Conservation (phyloP, 2,888 invertebrate species). For the Andrena praecox region DNA sequence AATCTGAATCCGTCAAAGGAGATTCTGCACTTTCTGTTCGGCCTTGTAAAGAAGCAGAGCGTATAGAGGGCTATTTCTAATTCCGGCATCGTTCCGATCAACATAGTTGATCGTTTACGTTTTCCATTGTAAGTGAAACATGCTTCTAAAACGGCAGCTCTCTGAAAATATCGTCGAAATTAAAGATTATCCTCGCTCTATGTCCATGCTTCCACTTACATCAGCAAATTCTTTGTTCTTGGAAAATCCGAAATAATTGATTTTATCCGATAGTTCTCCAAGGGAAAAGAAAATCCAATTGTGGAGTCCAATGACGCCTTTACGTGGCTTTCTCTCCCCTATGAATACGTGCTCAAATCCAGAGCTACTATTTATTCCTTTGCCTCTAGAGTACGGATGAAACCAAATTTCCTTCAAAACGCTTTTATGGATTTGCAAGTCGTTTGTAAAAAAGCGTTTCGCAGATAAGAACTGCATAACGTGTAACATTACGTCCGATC, state of each 20-base stretch:
- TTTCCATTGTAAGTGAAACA: conserved; percentile 81
- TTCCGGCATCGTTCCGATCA: conserved; percentile 86
- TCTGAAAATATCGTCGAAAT: conserved; percentile 71
- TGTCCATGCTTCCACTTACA: conserved; percentile 67
- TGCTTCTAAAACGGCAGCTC: conserved; percentile 80
- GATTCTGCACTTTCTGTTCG: conserved; percentile 84
- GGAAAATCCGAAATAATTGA: conserved; percentile 84
- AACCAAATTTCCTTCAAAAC: conserved; percentile 80
- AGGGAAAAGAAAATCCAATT: conserved; percentile 87
- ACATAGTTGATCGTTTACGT: conserved; percentile 84
- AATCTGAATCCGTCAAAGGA: conserved; percentile 82
- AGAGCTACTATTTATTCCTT: conserved; percentile 85
- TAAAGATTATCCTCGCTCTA: neutral
- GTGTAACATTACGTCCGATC: conserved; percentile 54
- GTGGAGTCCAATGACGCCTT: conserved; percentile 86
- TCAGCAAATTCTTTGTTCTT: conserved; percentile 75
- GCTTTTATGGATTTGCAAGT: conserved; percentile 71
- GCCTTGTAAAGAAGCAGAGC: conserved; percentile 86
- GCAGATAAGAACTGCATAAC: conserved; percentile 69
- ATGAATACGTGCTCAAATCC: conserved; percentile 88
- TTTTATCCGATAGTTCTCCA: conserved; percentile 84
- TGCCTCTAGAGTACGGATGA: conserved; percentile 85
- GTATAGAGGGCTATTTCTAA: conserved; percentile 87
- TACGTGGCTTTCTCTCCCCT: conserved; percentile 85
- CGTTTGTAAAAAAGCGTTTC: conserved; percentile 66